Evolutionary conservation across 2,797 vertebrate genomes (phyloP), one percentile per base, ranked within the genome.

Genomic region (Artibeus lituratus): DNA sequence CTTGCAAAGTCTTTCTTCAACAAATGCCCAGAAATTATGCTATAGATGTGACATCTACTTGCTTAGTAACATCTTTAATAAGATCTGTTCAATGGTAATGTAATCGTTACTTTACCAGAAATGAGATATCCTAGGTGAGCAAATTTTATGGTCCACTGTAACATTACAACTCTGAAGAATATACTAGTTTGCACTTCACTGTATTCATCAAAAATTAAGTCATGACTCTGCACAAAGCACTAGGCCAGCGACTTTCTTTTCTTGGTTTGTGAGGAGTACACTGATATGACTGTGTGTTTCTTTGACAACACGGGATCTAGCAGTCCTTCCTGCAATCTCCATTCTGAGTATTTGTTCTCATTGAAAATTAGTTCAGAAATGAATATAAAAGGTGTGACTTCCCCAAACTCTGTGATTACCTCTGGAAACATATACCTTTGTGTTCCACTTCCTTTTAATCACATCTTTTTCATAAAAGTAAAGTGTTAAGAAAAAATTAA

Each of bases 81-180:
- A 37, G 32, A 96, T 53, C 32, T 55, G 10, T 72, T 94, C 21
- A 84, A 49, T 90, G 32, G 65, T 90, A 49, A 78, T 91, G 78
- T 59, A 82, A 78, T 91, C n/a, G n/a, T 22, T 55, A 22, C 10
- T 84, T 90, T 44, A 78, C 32, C 65, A 74, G 87, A 74, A 95
- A 85, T 69, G 5, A 35, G 0, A 14, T 53, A 87, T 11, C 4
- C 7, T 37, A 86, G 11, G 15, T 32, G 72, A 72, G 51, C 62
- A 21, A 89, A 91, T 95, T 77, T 94, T 84, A 47, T 32, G 78
- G 35, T 86, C 82, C 92, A 51, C 3, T 90, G 76, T 85, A 82
- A 85, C 21, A 2, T 77, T 21, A 55, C 0, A 62, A 57, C 15
- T 57, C 26, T 80, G 35, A 62, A 87, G 83, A 91, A 87, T 82